Evolutionary conservation across 2,888 invertebrate genomes (phyloP), one percentile per base, ranked within the genome.

Genomic region (Oscheius sp.): DNA sequence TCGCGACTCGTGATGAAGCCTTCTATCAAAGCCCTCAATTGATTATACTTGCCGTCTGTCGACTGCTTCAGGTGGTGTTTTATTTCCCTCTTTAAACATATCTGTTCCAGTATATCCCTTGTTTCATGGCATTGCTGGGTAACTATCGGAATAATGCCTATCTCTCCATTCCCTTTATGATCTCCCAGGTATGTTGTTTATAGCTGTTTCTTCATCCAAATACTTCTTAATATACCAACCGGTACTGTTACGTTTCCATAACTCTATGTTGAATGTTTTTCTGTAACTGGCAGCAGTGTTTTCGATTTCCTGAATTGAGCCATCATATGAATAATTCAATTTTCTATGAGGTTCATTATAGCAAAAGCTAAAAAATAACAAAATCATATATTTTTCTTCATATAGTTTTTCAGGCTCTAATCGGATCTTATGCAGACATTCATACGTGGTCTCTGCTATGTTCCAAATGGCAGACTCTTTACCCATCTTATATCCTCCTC

Each of bases 401-500:
- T n/a, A n/a, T n/a, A n/a, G n/a, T n/a, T 28, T 62, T 63, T 12
- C 50, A 63, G 54, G 49, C 65, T 14, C 12, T 56, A 5, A 22
- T 65, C 22, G 65, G 65, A 12, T 65, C 56, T 33, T 65, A 65
- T 54, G 65, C 65, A 9, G 65, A 65, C 14, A 65, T 65, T 22
- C 54, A 51, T 30, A 47, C 54, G 6, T 65, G 49, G 44, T 24
- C 56, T 17, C 20, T 65, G 32, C 30, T 65, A 3, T 26, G 51
- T 20, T 26, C 17, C 6, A 56, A 65, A 12, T 65, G 65, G 65
- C 17, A 32, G n/a, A 14, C 14, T n/a, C 9, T 9, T 6, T 54
- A 38, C 20, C 45, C 51, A 8, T 38, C 36, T 4, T 41, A 14
- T n/a, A 28, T 54, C 30, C 54, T 65, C 17, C 38, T 65, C 22